Evolutionary conservation across 2,797 vertebrate species (phyloP).

Genomic region (Myotis daubentonii): DNA sequence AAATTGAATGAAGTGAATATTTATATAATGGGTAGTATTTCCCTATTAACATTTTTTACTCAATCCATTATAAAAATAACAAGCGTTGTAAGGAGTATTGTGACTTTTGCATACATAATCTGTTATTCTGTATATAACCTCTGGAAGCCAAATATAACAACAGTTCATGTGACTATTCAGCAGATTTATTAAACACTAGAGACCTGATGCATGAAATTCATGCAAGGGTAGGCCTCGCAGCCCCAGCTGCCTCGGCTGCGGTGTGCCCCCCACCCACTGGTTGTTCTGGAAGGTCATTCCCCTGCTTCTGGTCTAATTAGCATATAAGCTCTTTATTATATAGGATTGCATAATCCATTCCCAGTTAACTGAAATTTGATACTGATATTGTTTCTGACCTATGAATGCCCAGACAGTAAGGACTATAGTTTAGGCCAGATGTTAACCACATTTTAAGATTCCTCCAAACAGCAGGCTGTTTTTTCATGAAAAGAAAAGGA

Average conservation of each 20-base stretch:
- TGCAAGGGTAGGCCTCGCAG: no score
- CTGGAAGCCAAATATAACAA: not conserved
- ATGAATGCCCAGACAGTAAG: not conserved
- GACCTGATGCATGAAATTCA: no score
- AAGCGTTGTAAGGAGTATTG: not conserved
- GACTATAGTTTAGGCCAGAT: not conserved
- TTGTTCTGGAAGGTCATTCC: no score
- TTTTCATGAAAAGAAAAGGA: not conserved
- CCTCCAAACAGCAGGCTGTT: not conserved
- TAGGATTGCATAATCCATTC: not conserved
- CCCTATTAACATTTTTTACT: not conserved
- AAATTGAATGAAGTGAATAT: slow-evolving; percentile 55
- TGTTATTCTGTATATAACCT: not conserved
- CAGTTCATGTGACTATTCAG: not conserved
- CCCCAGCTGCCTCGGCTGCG: no score
- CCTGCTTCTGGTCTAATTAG: no score
- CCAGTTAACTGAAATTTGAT: not conserved
- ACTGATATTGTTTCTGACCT: not conserved
- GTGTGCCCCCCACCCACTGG: fast-evolving
- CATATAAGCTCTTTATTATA: no score
- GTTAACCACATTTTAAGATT: not conserved
- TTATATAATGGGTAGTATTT: not conserved
- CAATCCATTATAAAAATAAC: not conserved
- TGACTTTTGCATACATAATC: not conserved
- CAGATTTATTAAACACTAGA: slow-evolving; percentile 22